Evolutionary conservation across 2,113 vertebrate genomes (phyloP).

Genomic region (Ammodramus savannarum): DNA sequence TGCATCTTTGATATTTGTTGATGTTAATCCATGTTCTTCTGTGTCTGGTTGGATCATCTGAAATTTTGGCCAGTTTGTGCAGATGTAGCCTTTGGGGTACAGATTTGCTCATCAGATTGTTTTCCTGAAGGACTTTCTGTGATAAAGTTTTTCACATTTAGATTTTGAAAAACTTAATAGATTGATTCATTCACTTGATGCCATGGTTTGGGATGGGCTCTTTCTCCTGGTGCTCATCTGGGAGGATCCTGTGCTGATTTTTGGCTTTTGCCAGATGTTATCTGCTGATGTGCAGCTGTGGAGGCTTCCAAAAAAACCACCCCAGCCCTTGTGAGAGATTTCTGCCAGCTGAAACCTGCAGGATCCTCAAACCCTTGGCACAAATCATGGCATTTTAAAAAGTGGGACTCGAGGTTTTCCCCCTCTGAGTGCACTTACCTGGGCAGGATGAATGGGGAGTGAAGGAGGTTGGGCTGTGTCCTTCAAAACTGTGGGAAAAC

Average conservation of each 20-base stretch:
- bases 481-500: background rate
- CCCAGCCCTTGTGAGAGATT: rapidly evolving
- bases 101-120: background rate
- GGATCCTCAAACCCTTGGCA: background rate
- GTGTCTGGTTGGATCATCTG: background rate
- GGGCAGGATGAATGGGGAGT: background rate
- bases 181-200: background rate
- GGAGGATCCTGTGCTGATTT: no score
- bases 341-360: background rate
- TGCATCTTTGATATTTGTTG: background rate
- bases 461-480: no score
- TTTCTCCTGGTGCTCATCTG: background rate
- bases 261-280: background rate
- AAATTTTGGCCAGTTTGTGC: background rate
- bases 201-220: rapidly evolving
- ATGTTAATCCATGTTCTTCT: rapidly evolving
- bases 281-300: rapidly evolving
- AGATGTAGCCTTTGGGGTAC: background rate
- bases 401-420: rapidly evolving
- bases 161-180: rapidly evolving
- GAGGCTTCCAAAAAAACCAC: background rate
- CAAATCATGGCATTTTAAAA: background rate
- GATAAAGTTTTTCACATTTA: background rate
- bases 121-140: background rate
- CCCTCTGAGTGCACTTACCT: rapidly evolving